These are phyloP conservation scores for Dichetophora obliterata DNA, from an alignment of 2,888 invertebrate genomes.

Conservation along the genomic window DNA sequence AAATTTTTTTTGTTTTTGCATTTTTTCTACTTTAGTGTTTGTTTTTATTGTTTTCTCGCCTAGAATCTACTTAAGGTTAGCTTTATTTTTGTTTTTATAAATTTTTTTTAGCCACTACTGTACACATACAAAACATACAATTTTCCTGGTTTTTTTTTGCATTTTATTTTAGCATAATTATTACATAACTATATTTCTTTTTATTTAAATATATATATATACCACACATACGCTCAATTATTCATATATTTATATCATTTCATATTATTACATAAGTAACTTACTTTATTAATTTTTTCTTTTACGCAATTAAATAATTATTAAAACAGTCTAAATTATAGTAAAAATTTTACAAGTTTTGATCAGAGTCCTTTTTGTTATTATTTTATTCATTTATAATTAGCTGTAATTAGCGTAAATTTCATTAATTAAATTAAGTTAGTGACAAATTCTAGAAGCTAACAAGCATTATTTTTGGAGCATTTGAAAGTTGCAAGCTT, in stretches of 20 bases:
- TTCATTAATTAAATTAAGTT: conserved; percentile 36
- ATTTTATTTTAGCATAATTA: not conserved
- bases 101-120: conserved; percentile 54
- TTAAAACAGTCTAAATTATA: not conserved
- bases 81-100: conserved; percentile 39
- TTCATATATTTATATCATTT: not conserved
- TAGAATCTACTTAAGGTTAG: conserved; percentile 28
- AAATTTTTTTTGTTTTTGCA: conserved; percentile 50
- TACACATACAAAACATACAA: conserved; percentile 53
- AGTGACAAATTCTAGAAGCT: conserved; percentile 35
- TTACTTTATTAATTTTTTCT: not conserved
- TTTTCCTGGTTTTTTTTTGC: conserved; percentile 34
- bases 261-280: not conserved
- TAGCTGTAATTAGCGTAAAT: not conserved
- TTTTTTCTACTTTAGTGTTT: conserved; percentile 42
- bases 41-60: conserved; percentile 36
- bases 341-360: conserved; percentile 13
- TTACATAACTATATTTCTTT: not conserved
- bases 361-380: conserved; percentile 5
- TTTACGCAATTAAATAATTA: not conserved
- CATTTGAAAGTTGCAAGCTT: conserved; percentile 13
- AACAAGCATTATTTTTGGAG: conserved; percentile 36
- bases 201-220: conserved; percentile 21
- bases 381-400: conserved; percentile 35
- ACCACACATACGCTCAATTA: conserved; percentile 44